Evolutionary conservation across 2,888 invertebrate species (phyloP).

Genomic region (Glomeris marginata): DNA sequence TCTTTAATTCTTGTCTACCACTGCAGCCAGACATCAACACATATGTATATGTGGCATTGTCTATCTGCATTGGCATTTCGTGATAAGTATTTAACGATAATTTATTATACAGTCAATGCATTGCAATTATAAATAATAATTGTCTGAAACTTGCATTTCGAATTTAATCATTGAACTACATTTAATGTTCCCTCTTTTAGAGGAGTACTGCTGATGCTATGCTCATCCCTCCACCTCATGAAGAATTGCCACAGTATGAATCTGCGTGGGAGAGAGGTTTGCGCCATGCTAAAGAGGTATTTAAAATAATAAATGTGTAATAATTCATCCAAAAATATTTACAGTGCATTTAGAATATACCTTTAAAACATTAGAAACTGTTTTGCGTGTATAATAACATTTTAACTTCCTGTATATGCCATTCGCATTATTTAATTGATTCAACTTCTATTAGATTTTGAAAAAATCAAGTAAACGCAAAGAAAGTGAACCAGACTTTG

Average conservation of each 20-base stretch:
- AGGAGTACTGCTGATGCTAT: background rate
- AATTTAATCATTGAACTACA: too few species aligned
- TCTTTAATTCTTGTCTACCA: too few species aligned
- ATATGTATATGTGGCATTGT: too few species aligned
- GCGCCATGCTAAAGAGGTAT: conserved; percentile 81
- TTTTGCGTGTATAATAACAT: background rate
- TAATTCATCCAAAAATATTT: too few species aligned
- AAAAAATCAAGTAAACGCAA: conserved; percentile 83
- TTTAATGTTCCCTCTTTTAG: too few species aligned
- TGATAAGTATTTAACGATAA: too few species aligned
- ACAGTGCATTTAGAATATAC: too few species aligned
- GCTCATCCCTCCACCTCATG: conserved; percentile 6
- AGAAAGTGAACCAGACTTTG: conserved; percentile 88
- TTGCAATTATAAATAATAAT: too few species aligned
- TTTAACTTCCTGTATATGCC: background rate
- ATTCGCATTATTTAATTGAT: background rate
- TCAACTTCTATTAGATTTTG: conserved; percentile 41
- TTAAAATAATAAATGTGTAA: background rate
- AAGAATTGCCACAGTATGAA: conserved; percentile 51
- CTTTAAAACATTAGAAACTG: background rate
- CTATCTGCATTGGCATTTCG: too few species aligned
- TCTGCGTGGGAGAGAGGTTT: conserved; percentile 94
- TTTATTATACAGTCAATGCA: too few species aligned
- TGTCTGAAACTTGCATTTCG: too few species aligned
- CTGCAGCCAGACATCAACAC: too few species aligned